Evolutionary conservation across 2,113 vertebrate genomes (phyloP).

Genomic region (Nothocercus julius): DNA sequence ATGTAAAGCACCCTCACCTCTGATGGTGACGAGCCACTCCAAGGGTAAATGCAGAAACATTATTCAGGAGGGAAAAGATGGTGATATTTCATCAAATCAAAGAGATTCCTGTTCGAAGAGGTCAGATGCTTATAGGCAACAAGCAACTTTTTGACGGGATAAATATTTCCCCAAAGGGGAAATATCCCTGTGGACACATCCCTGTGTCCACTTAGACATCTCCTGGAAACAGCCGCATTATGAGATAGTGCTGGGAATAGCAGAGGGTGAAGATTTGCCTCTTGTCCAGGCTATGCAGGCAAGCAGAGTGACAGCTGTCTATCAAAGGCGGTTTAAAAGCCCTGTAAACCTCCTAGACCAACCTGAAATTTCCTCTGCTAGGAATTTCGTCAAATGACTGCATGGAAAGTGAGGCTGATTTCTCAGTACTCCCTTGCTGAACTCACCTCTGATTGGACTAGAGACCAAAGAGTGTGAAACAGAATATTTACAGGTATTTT

Average conservation of each 20-base stretch:
- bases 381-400: conserved; percentile 1
- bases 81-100: not conserved
- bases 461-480: not conserved
- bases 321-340: not conserved
- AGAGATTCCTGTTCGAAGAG: not conserved
- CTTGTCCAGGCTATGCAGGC: not conserved
- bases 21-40: not conserved
- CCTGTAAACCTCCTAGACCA: not conserved
- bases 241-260: not conserved
- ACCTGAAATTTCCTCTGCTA: conserved; percentile 1
- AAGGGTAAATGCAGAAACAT: not conserved
- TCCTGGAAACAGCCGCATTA: not conserved
- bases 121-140: not conserved
- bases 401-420: not conserved
- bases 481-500: not conserved
- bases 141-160: not conserved
- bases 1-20: not conserved
- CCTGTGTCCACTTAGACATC: not conserved
- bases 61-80: not conserved
- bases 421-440: not conserved
- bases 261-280: not conserved
- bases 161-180: not conserved
- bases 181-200: too few species aligned
- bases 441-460: not conserved
- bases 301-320: not conserved